Base-by-base conservation (phyloP, 53 echinoderm and acorn worm genomes). In the Astropecten irregularis region DNA sequence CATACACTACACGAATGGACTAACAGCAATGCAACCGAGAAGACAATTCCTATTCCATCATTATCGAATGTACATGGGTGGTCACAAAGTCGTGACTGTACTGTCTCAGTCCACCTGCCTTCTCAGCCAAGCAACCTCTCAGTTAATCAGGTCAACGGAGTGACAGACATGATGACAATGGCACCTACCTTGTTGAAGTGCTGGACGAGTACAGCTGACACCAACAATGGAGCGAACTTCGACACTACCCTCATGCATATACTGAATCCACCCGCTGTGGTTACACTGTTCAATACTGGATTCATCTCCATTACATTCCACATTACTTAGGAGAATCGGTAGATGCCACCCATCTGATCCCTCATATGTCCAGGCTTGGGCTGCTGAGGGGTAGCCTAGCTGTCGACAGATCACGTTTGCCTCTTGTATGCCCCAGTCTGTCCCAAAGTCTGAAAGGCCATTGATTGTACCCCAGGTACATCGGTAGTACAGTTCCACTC, bases 331-430 rank as follows among this genome's bases (percentile, higher is more conserved):
- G 16, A 13, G 14, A 18, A 69, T 48, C 2, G 5, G 33, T 4
- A 46, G 29, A 3, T 2, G 18, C 23, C 49, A 30, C 30, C 3
- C 28, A 14, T 1, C 0, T 15, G 30, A 69, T 27, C 16, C 1
- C 2, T 30, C 49, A 49, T 3, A 18, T 4, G 9, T 49, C 18
- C 18, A 31, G 28, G n/a, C 47, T 5, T 6, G 0, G 8, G 30
- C 0, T 6, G 69, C 49, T 20, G 28, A 8, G 18, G 18, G 29
- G 29, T 11, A 69, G 18, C 69, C 69, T 2, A 69, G 19, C 69
- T 40, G 40, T 22, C 49, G 23, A 49, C 69, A 69, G 49, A 69
- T 20, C 30, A 69, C 69, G 21, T 29, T 49, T 4, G 69, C 69
- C 13, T 69, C 69, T 6, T 14, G 2, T 0, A 31, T 1, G 32